Evolutionary conservation across 2,888 invertebrate species (phyloP), one percentile per base, ranked within the genome.

Genomic region (Melinaea marsaeus): DNA sequence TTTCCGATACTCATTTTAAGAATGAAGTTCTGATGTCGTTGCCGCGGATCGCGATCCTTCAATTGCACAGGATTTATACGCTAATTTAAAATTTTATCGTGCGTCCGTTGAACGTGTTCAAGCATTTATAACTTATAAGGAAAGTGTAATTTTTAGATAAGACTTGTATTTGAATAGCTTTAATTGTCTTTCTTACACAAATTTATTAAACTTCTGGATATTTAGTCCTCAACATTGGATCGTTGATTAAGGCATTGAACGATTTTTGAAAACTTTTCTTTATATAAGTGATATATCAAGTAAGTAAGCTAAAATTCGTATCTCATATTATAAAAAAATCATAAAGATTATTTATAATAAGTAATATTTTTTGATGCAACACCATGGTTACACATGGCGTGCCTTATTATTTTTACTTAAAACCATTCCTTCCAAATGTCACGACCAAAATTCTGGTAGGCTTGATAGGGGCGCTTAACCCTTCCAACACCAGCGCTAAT

Each of bases 1-100:
- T 90, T 90, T 89, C 86, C 90, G 85, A 90, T 90, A 90, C 88
- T 90, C 89, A 88, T 90, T 90, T 88, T 76, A 84, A 84, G 86
- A 84, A 89, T 87, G 80, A 83, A 85, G 85, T 85, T 86, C 78
- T 82, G 81, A 83, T 85, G 83, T 87, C 85, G 84, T 81, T 83
- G 82, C 83, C 78, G 78, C 76, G 81, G 79, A 78, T 79, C 79
- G 80, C 77, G 73, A 75, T 66, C 67, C 69, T 67, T 71, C 71
- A 65, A 69, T 66, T 69, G 70, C 72, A 69, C 68, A 69, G 69
- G 70, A 72, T 71, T 70, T 71, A 67, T 69, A 61, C 69, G 69
- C 67, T 69, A 71, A 71, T 72, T 71, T 70, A 64, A 69, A 64
- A 69, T 67, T 71, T 65, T 58, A 64, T 58, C 66, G 57, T 9